Percentiles rank a stretch among this genome's conserved stretches.
phyloP scores from a whole-genome alignment of 1,140 invertebrate species.

The Trypoxylus dichotomus region DNA sequence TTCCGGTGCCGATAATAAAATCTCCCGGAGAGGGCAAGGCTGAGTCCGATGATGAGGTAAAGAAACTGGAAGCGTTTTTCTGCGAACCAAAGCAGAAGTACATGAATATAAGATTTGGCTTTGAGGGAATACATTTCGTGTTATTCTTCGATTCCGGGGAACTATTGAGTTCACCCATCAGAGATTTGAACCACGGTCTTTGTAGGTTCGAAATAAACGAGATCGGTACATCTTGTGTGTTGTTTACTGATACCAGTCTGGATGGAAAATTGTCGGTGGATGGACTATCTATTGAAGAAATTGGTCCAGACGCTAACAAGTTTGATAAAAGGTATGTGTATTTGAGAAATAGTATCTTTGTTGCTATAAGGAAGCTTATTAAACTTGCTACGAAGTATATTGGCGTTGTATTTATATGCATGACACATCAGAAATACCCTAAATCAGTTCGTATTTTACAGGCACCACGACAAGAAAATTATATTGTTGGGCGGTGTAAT shows the following conservation, averaged over 20 bases:
- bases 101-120: constrained; percentile 60
- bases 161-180: constrained; percentile 72
- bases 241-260: constrained; percentile 70
- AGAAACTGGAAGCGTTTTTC: constrained; percentile 75
- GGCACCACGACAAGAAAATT: too few relatives aligned
- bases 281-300: constrained; percentile 71
- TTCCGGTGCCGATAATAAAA: constrained; percentile 39
- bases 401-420: too few relatives aligned
- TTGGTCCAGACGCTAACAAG: constrained; percentile 61
- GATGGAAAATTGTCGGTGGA: constrained; percentile 74
- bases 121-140: constrained; percentile 70
- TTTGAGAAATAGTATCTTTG: background rate
- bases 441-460: too few relatives aligned
- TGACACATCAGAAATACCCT: too few relatives aligned
- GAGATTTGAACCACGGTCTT: constrained; percentile 71
- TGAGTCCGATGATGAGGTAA: constrained; percentile 63
- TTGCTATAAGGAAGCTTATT: too few relatives aligned
- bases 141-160: constrained; percentile 76
- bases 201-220: constrained; percentile 75
- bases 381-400: too few relatives aligned
- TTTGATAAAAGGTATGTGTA: constrained; percentile 46
- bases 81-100: constrained; percentile 67
- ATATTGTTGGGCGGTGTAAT: too few relatives aligned
- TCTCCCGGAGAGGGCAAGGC: constrained; percentile 34
- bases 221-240: constrained; percentile 63